Conservation (phyloP, 2,797 vertebrate species). For the Taenioides sp. region DNA sequence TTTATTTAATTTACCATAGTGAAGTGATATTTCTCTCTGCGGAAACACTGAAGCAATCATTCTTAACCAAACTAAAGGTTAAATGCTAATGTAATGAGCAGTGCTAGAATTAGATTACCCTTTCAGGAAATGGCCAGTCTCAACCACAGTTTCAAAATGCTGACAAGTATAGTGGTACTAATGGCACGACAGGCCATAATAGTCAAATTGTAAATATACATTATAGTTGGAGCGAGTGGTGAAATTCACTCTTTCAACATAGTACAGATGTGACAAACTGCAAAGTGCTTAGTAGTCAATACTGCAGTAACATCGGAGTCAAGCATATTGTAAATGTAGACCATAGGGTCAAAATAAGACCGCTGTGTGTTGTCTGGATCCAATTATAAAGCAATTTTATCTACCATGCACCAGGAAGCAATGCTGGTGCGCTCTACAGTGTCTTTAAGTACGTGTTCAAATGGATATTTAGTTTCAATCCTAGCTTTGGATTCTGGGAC, state of each 20-base stretch:
- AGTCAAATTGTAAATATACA: background rate
- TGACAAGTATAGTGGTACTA: constrained; percentile 4
- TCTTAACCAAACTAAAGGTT: constrained; percentile 12
- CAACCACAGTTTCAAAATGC: constrained; percentile 2
- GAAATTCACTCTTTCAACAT: background rate
- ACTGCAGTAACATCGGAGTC: background rate
- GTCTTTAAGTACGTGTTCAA: background rate
- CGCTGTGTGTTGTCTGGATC: no score
- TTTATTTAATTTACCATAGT: background rate
- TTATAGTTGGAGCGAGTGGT: background rate
- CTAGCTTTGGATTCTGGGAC: no score
- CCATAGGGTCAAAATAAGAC: no score
- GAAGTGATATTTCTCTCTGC: background rate
- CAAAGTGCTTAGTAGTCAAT: background rate
- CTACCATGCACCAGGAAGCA: background rate
- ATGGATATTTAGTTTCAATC: background rate
- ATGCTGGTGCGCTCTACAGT: no score
- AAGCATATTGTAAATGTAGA: background rate
- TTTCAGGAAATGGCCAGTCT: constrained; percentile 4
- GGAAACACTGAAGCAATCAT: constrained; percentile 4
- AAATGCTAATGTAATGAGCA: constrained; percentile 13
- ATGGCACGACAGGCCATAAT: background rate
- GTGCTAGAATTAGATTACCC: constrained; percentile 14
- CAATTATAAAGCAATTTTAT: no score
- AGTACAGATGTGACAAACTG: background rate